Percentiles rank a stretch among this genome's conserved stretches.
These are phyloP conservation scores for Ichneumon xanthorius DNA, from an alignment of 2,888 invertebrate species.

Conservation along the genomic window DNA sequence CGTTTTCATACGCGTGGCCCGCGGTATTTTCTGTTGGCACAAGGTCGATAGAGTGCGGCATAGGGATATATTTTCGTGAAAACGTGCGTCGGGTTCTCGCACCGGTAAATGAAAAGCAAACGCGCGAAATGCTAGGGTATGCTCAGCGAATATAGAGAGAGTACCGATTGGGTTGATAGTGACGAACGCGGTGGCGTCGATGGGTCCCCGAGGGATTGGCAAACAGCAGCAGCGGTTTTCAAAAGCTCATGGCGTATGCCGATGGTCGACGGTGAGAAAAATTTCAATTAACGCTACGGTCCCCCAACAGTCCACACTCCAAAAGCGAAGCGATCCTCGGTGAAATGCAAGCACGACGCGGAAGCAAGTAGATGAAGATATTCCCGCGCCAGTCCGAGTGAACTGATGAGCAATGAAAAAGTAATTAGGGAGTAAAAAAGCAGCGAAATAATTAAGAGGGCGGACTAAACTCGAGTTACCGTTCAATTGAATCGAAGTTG, in stretches of 20 bases:
- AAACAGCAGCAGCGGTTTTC: constrained; percentile 61
- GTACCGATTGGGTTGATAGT: constrained; percentile 29
- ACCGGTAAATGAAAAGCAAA: constrained; percentile 81
- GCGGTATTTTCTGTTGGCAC: background rate
- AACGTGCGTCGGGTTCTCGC: constrained; percentile 22
- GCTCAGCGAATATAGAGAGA: constrained; percentile 41
- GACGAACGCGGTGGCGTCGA: constrained; percentile 40
- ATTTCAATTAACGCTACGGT: constrained; percentile 68
- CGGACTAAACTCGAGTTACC: background rate
- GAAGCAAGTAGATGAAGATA: constrained; percentile 49
- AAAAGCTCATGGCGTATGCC: constrained; percentile 53
- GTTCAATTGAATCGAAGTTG: background rate
- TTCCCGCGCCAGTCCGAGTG: constrained; percentile 25
- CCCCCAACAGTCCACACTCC: constrained; percentile 45
- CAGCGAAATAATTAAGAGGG: background rate
- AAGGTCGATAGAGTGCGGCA: constrained; percentile 15
- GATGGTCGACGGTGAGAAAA: constrained; percentile 63
- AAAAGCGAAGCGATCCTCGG: background rate
- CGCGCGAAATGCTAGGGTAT: constrained; percentile 65
- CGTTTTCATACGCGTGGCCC: background rate
- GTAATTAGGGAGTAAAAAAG: background rate
- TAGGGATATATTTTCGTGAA: constrained; percentile 48
- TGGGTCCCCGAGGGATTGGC: constrained; percentile 61
- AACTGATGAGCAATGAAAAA: background rate
- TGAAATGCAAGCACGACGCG: constrained; percentile 12